Percentiles rank a stretch among this genome's conserved stretches.
phyloP scores from a whole-genome alignment of 1,140 invertebrate species.

The Whitmania pigra region DNA sequence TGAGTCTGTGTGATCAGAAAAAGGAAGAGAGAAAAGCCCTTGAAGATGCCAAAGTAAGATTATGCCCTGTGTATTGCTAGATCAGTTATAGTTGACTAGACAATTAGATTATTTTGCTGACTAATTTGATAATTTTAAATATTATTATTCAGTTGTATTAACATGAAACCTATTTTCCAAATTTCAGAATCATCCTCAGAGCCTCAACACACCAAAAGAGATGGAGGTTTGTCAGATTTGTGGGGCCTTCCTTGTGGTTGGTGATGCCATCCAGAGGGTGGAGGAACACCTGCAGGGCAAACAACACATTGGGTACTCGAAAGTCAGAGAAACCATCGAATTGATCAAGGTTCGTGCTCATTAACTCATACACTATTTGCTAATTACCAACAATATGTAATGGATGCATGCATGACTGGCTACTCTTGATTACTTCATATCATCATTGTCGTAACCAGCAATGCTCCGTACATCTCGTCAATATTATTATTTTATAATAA shows the following conservation, averaged over 20 bases:
- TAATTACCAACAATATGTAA: neutral
- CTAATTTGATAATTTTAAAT: neutral
- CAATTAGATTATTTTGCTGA: neutral
- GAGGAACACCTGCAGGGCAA: slow-evolving; percentile 96
- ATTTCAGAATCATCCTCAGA: neutral
- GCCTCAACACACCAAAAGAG: slow-evolving; percentile 52
- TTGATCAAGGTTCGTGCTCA: slow-evolving; percentile 42
- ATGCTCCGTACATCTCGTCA: too few species aligned
- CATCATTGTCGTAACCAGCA: too few species aligned
- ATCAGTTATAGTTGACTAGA: neutral
- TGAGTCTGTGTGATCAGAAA: slow-evolving; percentile 86
- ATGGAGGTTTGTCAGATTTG: slow-evolving; percentile 99
- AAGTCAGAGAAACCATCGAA: slow-evolving; percentile 54
- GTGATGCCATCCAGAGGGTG: slow-evolving; percentile 86
- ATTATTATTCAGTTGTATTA: neutral
- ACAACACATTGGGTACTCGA: slow-evolving; percentile 82
- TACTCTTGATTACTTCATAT: too few species aligned
- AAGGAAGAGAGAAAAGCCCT: slow-evolving; percentile 65
- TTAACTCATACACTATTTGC: neutral
- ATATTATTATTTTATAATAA: too few species aligned
- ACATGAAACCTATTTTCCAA: neutral
- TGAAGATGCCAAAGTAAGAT: slow-evolving; percentile 10
- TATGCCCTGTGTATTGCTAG: neutral
- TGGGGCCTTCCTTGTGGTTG: slow-evolving; percentile 92
- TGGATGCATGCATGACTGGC: too few species aligned